Base-by-base conservation (phyloP, 2,113 vertebrate species). In the Eurystomus gularis region DNA sequence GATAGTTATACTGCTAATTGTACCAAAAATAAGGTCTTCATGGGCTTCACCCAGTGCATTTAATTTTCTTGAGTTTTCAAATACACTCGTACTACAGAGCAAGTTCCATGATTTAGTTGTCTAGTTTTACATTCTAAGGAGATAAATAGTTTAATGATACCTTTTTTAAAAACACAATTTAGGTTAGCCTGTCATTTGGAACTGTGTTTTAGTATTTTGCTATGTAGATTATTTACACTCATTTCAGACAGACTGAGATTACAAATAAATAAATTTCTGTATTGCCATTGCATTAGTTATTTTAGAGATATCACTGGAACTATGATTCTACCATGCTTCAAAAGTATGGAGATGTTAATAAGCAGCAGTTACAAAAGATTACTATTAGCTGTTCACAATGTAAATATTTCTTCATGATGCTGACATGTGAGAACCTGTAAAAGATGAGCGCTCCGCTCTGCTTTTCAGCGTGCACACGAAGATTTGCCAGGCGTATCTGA, bases 331-430 rank as follows among this genome's bases (percentile, higher is more conserved):
- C 68, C 13, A 15, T 84, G 51, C 64, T 81, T 92, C 68, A 86
- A 46, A 81, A 92, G 40, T 54, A 46, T 9, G 17, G 58, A 62
- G 72, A 54, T 48, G 20, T 60, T 94, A 93, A 86, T 86, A 86
- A 81, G 80, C 61, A 57, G 33, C 80, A 91, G 17, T 94, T 93
- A 58, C 1, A 10, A 78, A 94, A 94, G 76, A 81, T 37, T 69
- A 39, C 44, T 90, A 15, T 86, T 95, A 90, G 49, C 55, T 88
- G 64, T 39, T 88, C 28, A 58, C 55, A 55, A 1, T 46, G 44
- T 95, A 90, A 95, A 51, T 71, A 93, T 90, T 97, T 94, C 88
- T 73, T 92, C 42, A 75, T 81, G 72, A 49, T 77, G 37, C 37
- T 91, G 88, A 90, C 80, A 29, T 91, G 73, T 90, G 54, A 86